Evolutionary conservation across 1,140 invertebrate genomes (phyloP), one percentile per base, ranked within the genome.

Genomic region (Drosophila subobscura): DNA sequence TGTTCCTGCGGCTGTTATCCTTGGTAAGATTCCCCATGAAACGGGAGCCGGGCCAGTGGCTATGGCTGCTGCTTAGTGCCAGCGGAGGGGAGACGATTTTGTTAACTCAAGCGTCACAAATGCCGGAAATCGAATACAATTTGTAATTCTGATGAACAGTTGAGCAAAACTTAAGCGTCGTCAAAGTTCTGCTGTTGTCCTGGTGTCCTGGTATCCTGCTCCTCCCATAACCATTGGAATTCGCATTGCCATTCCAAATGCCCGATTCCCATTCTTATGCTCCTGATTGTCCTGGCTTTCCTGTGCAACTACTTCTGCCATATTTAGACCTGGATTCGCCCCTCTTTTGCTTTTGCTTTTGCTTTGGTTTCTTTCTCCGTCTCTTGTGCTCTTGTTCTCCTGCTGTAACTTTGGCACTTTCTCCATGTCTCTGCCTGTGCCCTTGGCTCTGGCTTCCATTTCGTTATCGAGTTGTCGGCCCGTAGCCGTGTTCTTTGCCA

Each of bases 41-140:
- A 2, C 3, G 10, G 8, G 8, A 10, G 16, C 16, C 16, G 7
- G 4, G 5, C 25, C 33, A 12, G 8, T 37, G 33, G 33, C 33
- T 68, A 68, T 79, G 61, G 66, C 76, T 79, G 79, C 72, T 76
- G 33, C 33, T 37, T 37, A 37, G 33, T 4, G 33, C 3, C 10
- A 12, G 33, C 2, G 33, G 33, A 12, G 33, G 10, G 33, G 10
- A 4, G 29, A 33, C 7, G 33, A 37, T 37, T 37, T 72, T 81
- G 88, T 86, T 90, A 90, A 88, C 77, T 90, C 88, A 84, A 88
- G 88, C 88, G 79, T 88, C 79, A 80, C 88, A 90, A 90, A 90
- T 90, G 77, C 88, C 88, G 88, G 88, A 90, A 90, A 90, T 90
- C 88, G 88, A 90, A 90, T 88, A 90, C 83, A 90, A 90, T 90